Evolutionary conservation across 2,113 vertebrate species (phyloP).

Genomic region (Varanus komodoensis): DNA sequence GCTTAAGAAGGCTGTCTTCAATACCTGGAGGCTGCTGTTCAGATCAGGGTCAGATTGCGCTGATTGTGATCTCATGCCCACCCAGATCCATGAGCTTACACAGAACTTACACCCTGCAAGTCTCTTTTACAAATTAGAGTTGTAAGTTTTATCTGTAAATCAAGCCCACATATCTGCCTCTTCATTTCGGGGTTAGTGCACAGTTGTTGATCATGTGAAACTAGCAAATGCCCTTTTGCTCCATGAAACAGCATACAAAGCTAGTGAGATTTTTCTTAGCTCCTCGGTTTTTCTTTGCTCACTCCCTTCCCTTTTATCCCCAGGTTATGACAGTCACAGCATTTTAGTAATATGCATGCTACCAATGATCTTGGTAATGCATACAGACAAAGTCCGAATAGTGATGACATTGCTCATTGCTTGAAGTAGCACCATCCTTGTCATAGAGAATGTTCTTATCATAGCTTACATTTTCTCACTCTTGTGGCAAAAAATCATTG

Average conservation of each 20-base stretch:
- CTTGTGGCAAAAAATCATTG: background rate
- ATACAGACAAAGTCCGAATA: background rate
- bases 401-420: background rate
- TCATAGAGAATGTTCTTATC: conserved; percentile 1
- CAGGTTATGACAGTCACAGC: background rate
- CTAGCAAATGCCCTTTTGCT: background rate
- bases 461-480: background rate
- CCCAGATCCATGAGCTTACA: too few relatives aligned
- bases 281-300: background rate
- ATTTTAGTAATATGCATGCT: background rate
- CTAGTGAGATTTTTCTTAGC: background rate
- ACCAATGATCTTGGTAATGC: background rate
- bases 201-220: background rate
- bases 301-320: background rate
- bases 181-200: background rate
- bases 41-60: too few relatives aligned
- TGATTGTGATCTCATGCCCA: too few relatives aligned
- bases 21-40: too few relatives aligned
- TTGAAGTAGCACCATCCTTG: background rate
- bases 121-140: too few relatives aligned
- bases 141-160: too few relatives aligned
- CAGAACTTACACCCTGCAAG: too few relatives aligned
- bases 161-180: too few relatives aligned
- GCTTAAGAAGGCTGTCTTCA: too few relatives aligned
- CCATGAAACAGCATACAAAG: background rate